These are phyloP conservation scores for Epizoanthus rinbou DNA, from an alignment of 92 coral and sea anemone species.

Conservation along the genomic window DNA sequence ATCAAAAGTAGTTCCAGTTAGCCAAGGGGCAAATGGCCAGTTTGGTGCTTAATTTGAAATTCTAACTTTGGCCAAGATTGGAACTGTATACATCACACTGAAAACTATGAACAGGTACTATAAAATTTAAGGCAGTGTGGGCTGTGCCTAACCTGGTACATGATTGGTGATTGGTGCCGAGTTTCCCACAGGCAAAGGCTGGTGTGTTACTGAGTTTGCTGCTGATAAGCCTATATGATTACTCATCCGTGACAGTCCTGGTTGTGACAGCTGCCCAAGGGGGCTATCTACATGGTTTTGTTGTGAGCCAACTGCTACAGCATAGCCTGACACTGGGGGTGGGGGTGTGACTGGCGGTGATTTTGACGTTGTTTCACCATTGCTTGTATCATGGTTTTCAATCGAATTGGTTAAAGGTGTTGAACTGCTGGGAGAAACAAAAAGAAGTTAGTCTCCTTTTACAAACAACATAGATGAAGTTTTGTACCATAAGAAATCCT, in stretches of 20 bases:
- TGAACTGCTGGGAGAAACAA: constrained; percentile 45
- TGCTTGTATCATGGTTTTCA: constrained; percentile 84
- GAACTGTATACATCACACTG: no score
- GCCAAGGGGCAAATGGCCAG: no score
- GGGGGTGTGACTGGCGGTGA: constrained; percentile 78
- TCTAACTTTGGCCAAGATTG: no score
- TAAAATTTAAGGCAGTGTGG: background rate
- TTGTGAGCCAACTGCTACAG: constrained; percentile 90
- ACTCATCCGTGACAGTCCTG: constrained; percentile 61
- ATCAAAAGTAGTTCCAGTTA: no score
- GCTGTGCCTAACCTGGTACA: constrained; percentile 11
- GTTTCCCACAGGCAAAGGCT: constrained; percentile 43
- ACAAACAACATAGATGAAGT: background rate
- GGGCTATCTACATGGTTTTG: constrained; percentile 82
- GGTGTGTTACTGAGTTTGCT: constrained; percentile 47
- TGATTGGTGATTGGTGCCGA: constrained; percentile 42
- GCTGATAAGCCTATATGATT: constrained; percentile 69
- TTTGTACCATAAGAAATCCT: background rate
- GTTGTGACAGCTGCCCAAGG: constrained; percentile 54
- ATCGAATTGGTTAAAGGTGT: constrained; percentile 61
- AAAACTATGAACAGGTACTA: background rate
- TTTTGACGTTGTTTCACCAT: constrained; percentile 67
- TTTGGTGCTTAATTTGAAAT: no score
- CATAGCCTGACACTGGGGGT: constrained; percentile 96
- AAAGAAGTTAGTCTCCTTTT: background rate